Evolutionary conservation across 2,797 vertebrate genomes (phyloP).

Genomic region (Champsocephalus esox): DNA sequence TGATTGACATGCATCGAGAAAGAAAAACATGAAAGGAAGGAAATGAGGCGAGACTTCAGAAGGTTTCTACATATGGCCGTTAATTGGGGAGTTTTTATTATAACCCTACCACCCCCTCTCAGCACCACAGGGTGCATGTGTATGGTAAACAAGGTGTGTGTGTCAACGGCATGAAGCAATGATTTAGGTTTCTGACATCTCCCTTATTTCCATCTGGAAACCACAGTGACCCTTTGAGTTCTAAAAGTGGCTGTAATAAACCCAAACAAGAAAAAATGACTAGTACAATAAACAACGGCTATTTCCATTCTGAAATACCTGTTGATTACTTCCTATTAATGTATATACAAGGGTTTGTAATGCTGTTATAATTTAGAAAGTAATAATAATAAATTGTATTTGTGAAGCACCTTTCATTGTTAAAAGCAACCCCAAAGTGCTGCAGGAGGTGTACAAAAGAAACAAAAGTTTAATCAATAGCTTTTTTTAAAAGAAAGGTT

Average conservation of each 20-base stretch:
- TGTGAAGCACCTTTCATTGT: no score
- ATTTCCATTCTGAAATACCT: background rate
- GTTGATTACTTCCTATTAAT: background rate
- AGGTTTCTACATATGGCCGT: slow-evolving; percentile 41
- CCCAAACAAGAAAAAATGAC: background rate
- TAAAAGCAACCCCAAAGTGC: no score
- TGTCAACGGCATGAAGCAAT: slow-evolving; percentile 9
- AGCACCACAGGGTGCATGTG: slow-evolving; percentile 25
- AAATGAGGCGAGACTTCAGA: slow-evolving; percentile 36
- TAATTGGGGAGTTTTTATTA: slow-evolving; percentile 65
- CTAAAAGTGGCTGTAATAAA: background rate
- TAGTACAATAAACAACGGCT: background rate
- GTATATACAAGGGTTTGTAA: no score
- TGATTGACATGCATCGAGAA: slow-evolving; percentile 20
- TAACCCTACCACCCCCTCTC: slow-evolving; percentile 38
- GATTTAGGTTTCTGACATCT: slow-evolving; percentile 24
- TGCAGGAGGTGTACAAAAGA: no score
- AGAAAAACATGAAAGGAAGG: slow-evolving; percentile 1
- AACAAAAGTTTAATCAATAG: no score
- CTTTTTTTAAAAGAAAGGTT: no score
- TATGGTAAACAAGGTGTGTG: slow-evolving; percentile 36
- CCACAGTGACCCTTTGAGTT: background rate
- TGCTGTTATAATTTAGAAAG: no score
- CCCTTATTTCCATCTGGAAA: slow-evolving; percentile 4
- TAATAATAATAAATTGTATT: no score